A percentile compares a stretch with the other conserved stretches of the same genome.
phyloP scores from a whole-genome alignment of 2,888 invertebrate genomes.

The Idaea aversata region DNA sequence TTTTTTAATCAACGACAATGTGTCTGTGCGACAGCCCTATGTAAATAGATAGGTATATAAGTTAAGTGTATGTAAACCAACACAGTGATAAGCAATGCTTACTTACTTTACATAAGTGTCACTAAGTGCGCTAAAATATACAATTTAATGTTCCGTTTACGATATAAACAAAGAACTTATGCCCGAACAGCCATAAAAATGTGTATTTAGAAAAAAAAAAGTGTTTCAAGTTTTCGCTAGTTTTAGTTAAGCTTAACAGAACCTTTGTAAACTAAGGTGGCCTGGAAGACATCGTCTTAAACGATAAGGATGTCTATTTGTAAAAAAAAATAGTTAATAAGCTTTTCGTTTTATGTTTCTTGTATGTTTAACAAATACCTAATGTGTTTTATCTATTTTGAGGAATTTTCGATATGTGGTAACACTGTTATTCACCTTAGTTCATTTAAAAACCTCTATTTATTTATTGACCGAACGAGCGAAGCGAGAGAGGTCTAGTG shows the following conservation, averaged over 20 bases:
- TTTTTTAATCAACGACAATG: neutral
- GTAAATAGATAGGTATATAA: constrained; percentile 8
- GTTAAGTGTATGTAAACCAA: constrained; percentile 19
- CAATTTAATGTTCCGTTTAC: constrained; percentile 10
- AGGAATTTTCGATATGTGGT: neutral
- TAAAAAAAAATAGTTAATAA: no score
- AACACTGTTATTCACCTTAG: no score
- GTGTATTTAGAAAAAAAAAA: neutral
- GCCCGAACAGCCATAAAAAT: no score
- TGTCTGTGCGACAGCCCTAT: neutral
- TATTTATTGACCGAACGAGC: no score
- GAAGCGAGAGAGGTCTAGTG: no score
- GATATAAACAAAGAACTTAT: neutral
- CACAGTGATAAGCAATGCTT: constrained; percentile 32
- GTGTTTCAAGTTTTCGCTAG: no score
- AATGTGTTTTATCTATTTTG: neutral
- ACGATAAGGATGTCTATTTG: no score
- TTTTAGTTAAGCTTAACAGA: no score
- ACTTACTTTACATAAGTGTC: constrained; percentile 34
- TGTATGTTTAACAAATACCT: neutral
- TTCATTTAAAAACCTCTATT: no score
- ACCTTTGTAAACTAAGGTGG: no score
- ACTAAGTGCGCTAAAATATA: constrained; percentile 28
- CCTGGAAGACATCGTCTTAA: no score
- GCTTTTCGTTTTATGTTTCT: no score